Base-by-base conservation (phyloP, 2,888 invertebrate species). In the Epistrophella euchroma region DNA sequence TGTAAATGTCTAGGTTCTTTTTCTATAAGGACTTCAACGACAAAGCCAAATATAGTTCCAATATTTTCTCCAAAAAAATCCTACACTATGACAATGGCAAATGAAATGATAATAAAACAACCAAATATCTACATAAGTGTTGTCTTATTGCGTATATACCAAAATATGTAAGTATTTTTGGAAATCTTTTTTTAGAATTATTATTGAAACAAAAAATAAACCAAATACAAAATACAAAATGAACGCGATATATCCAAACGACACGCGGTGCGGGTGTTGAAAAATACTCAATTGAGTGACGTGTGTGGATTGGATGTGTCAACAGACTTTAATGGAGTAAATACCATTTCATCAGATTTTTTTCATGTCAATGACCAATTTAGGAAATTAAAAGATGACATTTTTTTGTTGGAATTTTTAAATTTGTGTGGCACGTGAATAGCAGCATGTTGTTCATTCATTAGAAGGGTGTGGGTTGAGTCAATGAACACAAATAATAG, bases 341-440 rank as follows among this genome's bases (percentile, higher is more conserved):
- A 50, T 70, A 52, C 56, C 45, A 76, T 55, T 80, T 73, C 72
- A 64, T 73, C 76, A 43, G 85, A 85, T 85, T 80, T 68, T 47
- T 80, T 62, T 79, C 70, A 85, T 76, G 80, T 81, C 81, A 80
- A 77, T 81, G 80, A 68, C 80, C 85, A 76, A 80, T 76, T 84
- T 64, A 50, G 79, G 62, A 35, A 79, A 64, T 74, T 40, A 50
- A 60, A 58, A 60, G 25, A 60, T 58, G 77, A 17, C 40, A 15
- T 28, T 43, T 56, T 37, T 56, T 40, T 11, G 45, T 77, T 66
- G 15, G 15, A 50, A 40, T n/a, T 52, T 28, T 43, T 32, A 25
- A 50, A 37, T 28, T 40, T 11, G 11, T 45, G 11, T 52, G 19
- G 43, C 58, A 37, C 50, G 37, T 28, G 74, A 52, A 47, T 47